phyloP scores from a whole-genome alignment of 2,888 invertebrate species.

The Nymphalis polychloros region DNA sequence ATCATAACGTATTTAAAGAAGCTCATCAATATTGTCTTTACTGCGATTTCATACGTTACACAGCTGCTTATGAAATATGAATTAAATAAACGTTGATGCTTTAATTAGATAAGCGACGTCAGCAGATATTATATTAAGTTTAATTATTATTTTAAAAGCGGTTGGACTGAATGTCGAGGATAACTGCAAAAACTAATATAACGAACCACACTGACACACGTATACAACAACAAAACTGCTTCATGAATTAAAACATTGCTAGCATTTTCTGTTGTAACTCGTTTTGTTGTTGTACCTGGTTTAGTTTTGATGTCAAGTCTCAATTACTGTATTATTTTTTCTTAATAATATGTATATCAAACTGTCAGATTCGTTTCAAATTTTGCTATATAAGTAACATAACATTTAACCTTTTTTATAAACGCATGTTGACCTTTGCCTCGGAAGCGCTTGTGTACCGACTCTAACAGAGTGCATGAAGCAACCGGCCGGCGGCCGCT shows the following conservation, averaged over 20 bases:
- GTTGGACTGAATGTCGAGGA: neutral
- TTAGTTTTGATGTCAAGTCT: no score
- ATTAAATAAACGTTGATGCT: neutral
- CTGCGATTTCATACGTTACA: slow-evolving; percentile 1
- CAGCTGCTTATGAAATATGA: neutral
- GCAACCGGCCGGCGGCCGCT: slow-evolving; percentile 14
- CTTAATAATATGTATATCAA: no score
- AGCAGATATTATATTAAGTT: neutral
- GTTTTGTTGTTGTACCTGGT: no score
- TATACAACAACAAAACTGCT: no score
- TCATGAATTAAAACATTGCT: no score
- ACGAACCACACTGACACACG: no score
- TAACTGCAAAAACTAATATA: neutral
- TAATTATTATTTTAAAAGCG: neutral
- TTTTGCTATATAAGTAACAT: neutral
- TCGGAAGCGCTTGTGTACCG: neutral
- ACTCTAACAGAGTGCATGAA: slow-evolving; percentile 2
- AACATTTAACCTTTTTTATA: neutral
- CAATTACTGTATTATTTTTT: no score
- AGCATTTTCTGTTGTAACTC: no score
- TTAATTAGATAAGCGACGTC: slow-evolving; percentile 3
- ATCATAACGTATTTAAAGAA: neutral
- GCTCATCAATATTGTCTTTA: neutral
- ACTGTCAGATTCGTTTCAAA: no score
- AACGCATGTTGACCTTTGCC: neutral